Base-by-base conservation (phyloP, 2,888 invertebrate species). In the Drosophila barbarae region DNA sequence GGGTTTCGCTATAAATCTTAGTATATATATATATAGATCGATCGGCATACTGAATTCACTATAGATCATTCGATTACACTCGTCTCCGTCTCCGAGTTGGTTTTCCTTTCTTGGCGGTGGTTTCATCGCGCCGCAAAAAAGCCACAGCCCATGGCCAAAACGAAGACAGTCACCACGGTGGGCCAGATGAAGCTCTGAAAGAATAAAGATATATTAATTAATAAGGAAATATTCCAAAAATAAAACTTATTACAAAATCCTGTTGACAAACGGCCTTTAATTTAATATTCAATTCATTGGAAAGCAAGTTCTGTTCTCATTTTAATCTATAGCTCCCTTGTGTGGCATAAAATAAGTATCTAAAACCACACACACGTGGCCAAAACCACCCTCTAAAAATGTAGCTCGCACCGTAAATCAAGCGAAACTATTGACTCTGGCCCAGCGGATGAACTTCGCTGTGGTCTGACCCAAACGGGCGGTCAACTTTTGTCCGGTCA, bases 141-240 rank as follows among this genome's bases (percentile, higher is more conserved):
- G 53, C 89, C 90, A 78, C 89, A 90, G 53, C 90, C 90, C 83
- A 90, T 89, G 72, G 90, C 90, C 65, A 90, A 84, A 46, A 90
- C 89, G 52, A 90, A 88, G 3, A 89, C 89, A 53, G 90, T 88
- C 21, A 90, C 88, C 66, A 90, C 89, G 47, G 90, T 89, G 64
- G 90, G 90, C 90, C 90, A 90, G 60, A 88, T 88, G 76, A 89
- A 89, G 72, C 87, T 87, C 63, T 87, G 88, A 2, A 86, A 85
- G 32, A 13, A 54, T 21, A 63, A 34, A 56, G 52, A 55, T 41
- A 52, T 6, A 15, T 26, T 1, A 13, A 41, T 38, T 8, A n/a
- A 5, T 23, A 9, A 23, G 13, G 4, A 23, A 23, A 13, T 23
- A 7, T 13, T 4, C 23, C 5, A 23, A 23, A 4, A 21, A 0